Percentiles rank a stretch among this genome's conserved stretches.
Evolutionary conservation across 2,888 invertebrate species (phyloP).

Genomic region (Adelphocoris suturalis): DNA sequence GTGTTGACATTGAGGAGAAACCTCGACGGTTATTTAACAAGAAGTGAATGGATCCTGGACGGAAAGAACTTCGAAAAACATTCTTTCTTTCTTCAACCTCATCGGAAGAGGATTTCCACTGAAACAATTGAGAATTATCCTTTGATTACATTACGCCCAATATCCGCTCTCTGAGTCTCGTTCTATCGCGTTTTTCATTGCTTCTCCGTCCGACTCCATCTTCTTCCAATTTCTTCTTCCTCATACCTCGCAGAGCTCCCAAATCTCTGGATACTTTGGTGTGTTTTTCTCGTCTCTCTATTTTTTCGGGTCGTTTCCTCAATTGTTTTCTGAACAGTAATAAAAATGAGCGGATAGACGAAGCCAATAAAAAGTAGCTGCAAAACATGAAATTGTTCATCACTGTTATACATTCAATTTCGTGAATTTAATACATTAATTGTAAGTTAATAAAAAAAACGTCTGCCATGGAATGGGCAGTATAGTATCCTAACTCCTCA

Average conservation of each 20-base stretch:
- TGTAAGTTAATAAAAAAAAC: too few species aligned
- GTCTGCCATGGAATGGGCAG: too few species aligned
- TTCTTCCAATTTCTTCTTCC: neutral
- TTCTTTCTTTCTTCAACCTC: neutral
- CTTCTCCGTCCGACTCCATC: neutral
- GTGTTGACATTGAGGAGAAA: neutral
- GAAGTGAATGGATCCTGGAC: neutral
- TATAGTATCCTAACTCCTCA: too few species aligned
- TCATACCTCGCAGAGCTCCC: neutral
- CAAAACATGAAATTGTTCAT: too few species aligned
- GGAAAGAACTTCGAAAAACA: neutral
- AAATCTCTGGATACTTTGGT: neutral
- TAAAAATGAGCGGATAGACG: too few species aligned
- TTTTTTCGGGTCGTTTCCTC: neutral
- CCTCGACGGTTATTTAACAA: neutral
- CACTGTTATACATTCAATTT: too few species aligned
- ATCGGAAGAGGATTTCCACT: constrained; percentile 18
- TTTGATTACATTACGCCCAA: constrained; percentile 44
- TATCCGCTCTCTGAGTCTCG: constrained; percentile 12
- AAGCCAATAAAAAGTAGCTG: too few species aligned
- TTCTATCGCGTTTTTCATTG: constrained; percentile 19
- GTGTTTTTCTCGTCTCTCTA: neutral
- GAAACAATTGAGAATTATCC: constrained; percentile 29
- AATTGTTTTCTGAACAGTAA: neutral
- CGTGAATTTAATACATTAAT: too few species aligned